A percentile compares a stretch with the other conserved stretches of the same genome.
Evolutionary conservation across 2,113 vertebrate species (phyloP).

Genomic region (Solea solea): DNA sequence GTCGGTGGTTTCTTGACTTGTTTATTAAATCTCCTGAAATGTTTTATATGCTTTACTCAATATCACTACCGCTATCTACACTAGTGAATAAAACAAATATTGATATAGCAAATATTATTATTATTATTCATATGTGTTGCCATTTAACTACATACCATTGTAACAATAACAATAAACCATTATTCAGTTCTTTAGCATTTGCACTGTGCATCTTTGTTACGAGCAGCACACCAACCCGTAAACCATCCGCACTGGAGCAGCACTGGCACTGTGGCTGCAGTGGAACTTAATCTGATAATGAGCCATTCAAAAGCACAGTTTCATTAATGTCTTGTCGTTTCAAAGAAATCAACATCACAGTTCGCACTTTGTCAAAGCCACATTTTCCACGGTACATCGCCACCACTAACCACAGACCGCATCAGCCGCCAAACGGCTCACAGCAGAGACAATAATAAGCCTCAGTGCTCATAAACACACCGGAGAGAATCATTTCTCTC

Average conservation of each 20-base stretch:
- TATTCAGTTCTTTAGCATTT: conserved; percentile 3
- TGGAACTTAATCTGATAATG: conserved; percentile 41
- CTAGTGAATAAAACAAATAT: no score
- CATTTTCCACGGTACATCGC: conserved; percentile 26
- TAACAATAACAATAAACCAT: background rate
- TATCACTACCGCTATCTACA: no score
- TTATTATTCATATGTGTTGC: no score
- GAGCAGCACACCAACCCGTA: conserved; percentile 11
- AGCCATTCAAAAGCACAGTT: conserved; percentile 27
- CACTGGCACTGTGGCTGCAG: conserved; percentile 3
- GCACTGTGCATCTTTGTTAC: background rate
- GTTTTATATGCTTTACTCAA: no score
- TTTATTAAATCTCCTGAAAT: no score
- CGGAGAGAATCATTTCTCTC: conserved; percentile 27
- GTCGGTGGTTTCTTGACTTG: no score
- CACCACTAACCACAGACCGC: conserved; percentile 30
- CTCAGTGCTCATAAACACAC: conserved; percentile 26
- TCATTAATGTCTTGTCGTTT: no score
- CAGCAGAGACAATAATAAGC: conserved; percentile 31
- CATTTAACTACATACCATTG: background rate
- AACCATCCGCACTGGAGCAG: conserved; percentile 16
- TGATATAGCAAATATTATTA: no score
- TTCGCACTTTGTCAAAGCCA: conserved; percentile 34
- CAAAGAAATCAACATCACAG: conserved; percentile 2
- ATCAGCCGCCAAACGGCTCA: conserved; percentile 16